Evolutionary conservation across 2,888 invertebrate genomes (phyloP).

Genomic region (Prostheceraeus crozeri): DNA sequence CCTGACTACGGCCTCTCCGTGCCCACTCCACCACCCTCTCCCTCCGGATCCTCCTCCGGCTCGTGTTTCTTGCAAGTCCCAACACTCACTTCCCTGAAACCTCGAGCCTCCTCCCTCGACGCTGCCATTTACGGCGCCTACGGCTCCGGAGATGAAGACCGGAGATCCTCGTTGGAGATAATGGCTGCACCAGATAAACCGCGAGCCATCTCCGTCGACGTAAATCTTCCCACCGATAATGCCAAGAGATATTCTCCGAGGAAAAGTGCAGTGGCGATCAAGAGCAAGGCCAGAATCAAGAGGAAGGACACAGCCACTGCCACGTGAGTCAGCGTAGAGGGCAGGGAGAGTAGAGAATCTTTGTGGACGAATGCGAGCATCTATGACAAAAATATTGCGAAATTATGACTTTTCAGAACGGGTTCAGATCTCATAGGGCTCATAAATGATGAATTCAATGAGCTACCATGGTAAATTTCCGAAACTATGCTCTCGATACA

Average conservation of each 20-base stretch:
- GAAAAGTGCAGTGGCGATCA: no score
- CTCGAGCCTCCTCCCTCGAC: not conserved
- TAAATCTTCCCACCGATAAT: not conserved
- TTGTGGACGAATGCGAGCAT: no score
- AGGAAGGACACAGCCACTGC: no score
- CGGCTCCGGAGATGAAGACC: not conserved
- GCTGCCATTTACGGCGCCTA: not conserved
- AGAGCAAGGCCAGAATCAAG: no score
- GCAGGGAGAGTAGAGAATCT: no score
- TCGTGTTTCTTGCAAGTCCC: not conserved
- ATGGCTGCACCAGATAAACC: not conserved
- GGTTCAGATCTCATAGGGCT: no score
- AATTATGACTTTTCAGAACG: no score
- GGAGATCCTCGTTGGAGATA: not conserved
- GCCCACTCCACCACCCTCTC: not conserved
- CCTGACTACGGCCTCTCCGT: not conserved
- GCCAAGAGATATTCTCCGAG: not conserved
- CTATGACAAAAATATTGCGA: no score
- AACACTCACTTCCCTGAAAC: not conserved
- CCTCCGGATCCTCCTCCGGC: not conserved
- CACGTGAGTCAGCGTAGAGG: no score
- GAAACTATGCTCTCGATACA: no score
- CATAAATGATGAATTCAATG: no score
- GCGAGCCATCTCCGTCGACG: slow-evolving; percentile 2
- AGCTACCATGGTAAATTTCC: no score